Conservation (phyloP, 2,113 vertebrate genomes). For the Microtus oregoni region DNA sequence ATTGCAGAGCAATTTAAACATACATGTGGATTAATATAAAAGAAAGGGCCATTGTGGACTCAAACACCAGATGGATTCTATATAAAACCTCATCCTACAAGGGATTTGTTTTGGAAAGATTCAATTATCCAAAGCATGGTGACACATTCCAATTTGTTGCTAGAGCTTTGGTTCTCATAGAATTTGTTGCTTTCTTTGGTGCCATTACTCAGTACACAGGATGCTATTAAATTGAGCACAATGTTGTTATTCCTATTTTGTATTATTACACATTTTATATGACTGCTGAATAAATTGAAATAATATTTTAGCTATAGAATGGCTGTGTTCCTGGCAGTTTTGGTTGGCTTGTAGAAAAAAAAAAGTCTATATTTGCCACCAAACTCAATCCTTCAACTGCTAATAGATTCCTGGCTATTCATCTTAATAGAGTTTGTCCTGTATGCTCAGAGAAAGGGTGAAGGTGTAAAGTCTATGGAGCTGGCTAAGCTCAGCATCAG, state of each 20-base stretch:
- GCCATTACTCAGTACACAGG: neutral
- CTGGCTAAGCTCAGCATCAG: neutral
- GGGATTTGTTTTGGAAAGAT: slow-evolving; percentile 53
- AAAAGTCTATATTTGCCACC: neutral
- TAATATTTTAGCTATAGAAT: neutral
- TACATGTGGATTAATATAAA: slow-evolving; percentile 20
- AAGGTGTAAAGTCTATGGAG: neutral
- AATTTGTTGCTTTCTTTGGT: slow-evolving; percentile 21
- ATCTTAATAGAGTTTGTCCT: neutral
- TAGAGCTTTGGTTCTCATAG: slow-evolving; percentile 39
- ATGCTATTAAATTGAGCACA: slow-evolving; percentile 14
- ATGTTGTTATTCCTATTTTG: slow-evolving; percentile 39
- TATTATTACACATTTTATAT: slow-evolving; percentile 23
- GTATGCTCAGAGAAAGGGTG: neutral
- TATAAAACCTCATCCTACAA: slow-evolving; percentile 34
- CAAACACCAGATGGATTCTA: slow-evolving; percentile 54
- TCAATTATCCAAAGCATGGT: slow-evolving; percentile 58
- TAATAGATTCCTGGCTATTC: slow-evolving; percentile 10
- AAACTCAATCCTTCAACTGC: neutral
- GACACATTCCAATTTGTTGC: slow-evolving; percentile 28
- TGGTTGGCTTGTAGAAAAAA: slow-evolving; percentile 20
- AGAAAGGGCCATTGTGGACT: slow-evolving; percentile 16
- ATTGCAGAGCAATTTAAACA: neutral
- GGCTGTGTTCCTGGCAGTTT: neutral
- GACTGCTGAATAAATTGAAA: slow-evolving; percentile 50